Base-by-base conservation (phyloP, 2,888 invertebrate species). In the Rosalia funebris region DNA sequence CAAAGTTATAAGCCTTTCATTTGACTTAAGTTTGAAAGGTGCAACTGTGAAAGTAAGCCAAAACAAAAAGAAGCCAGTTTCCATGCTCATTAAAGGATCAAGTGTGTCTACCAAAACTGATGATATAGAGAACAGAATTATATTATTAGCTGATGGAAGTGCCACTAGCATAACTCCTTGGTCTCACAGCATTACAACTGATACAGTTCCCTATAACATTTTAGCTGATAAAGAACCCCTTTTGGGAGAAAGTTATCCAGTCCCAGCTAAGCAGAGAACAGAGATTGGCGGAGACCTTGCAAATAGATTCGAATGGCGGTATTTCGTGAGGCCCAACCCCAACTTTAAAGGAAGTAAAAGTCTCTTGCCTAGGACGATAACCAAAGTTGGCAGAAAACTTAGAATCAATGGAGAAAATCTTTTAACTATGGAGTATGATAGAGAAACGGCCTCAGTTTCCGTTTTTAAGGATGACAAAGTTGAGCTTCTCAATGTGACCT, bases 221-320 rank as follows among this genome's bases (percentile, higher is more conserved):
- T 82, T 96, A 16, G 91, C 92, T n/a, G 95, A 95, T 80, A 89
- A 92, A 37, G 93, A 93, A 76, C 92, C 93, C 0, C 85, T 95
- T 1, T 80, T 95, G n/a, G 77, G 75, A 36, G 95, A 95, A 81
- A 94, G 93, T 73, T 95, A 94, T 75, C 95, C 95, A 0, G 93
- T 95, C 0, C 94, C 95, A 0, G 93, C 94, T 0, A 94, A 95
- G 76, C 95, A 95, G 78, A 88, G 91, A 60, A 93, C 92, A 0
- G 95, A 95, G 83, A 91, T 95, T 11, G 92, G 93, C 16, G 93
- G 95, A 0, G 95, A 96, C 76, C 80, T 95, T 54, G 94, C 95
- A 0, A 96, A 63, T 12, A 86, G 96, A 65, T 94, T 97, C 74
- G 97, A 98, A 82, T 98, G 97, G 97, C 87, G 96, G 36, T 97